Evolutionary conservation across 23 tunicate genomes (phyloP).

Genomic region (Diplosoma virens): DNA sequence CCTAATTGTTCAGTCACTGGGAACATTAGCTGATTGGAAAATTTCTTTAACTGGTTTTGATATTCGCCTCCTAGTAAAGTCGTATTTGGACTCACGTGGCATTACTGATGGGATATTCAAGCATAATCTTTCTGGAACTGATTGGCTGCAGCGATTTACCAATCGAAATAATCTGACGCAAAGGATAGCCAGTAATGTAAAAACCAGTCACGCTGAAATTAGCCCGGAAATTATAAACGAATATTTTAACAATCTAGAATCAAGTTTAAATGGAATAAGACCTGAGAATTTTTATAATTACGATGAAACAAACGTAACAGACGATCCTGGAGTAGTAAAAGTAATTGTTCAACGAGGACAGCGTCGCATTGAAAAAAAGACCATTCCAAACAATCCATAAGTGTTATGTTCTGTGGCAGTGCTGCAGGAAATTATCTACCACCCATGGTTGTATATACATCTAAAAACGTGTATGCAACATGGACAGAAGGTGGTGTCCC

Average conservation of each 20-base stretch:
- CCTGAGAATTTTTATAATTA: conserved; percentile 12
- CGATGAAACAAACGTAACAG: conserved; percentile 30
- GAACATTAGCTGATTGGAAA: conserved; percentile 5
- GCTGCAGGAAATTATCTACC: conserved; percentile 18
- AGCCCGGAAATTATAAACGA: neutral
- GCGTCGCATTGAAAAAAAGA: conserved; percentile 2
- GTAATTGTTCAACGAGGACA: conserved; percentile 18
- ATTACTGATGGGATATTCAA: neutral
- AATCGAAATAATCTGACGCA: neutral
- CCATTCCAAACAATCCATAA: conserved; percentile 17
- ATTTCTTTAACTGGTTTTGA: conserved; percentile 13
- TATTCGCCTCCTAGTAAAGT: neutral
- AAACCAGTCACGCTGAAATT: neutral
- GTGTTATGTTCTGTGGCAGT: conserved; percentile 24
- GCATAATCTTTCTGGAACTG: conserved; percentile 3
- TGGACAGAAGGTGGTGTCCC: conserved; percentile 13
- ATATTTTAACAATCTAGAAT: conserved; percentile 14
- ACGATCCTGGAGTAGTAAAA: conserved; percentile 11
- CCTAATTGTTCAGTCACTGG: neutral
- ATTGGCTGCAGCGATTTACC: conserved; percentile 5
- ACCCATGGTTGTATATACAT: conserved; percentile 35
- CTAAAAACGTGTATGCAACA: conserved; percentile 4
- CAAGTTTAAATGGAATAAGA: neutral
- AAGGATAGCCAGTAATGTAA: conserved; percentile 15
- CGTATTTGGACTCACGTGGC: neutral